These are phyloP conservation scores for Margarornis squamiger DNA, from an alignment of 2,797 vertebrate species.

Conservation along the genomic window DNA sequence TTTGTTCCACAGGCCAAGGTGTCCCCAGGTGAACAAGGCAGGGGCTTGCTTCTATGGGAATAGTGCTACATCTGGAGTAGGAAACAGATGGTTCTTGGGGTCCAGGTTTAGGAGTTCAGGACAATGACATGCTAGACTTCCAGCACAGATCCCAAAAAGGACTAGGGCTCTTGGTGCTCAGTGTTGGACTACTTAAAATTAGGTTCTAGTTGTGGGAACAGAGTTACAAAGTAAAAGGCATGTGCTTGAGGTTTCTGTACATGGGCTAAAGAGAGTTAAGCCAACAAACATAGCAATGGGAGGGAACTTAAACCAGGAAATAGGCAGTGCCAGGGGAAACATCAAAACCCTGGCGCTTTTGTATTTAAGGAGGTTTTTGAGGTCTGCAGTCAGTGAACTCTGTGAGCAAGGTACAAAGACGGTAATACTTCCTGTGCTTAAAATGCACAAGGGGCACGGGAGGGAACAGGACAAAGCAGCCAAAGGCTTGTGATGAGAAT, in stretches of 20 bases:
- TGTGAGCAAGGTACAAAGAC: background rate
- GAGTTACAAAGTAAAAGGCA: background rate
- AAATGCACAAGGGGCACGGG: background rate
- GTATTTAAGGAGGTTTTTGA: conserved; percentile 14
- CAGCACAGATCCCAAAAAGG: background rate
- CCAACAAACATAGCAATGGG: background rate
- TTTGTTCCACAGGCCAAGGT: background rate
- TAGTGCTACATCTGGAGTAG: background rate
- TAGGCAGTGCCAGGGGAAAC: background rate
- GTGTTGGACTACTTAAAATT: background rate
- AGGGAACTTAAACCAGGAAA: background rate
- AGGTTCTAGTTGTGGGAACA: background rate
- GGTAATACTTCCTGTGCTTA: background rate
- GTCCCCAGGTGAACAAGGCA: background rate
- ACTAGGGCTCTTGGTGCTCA: background rate
- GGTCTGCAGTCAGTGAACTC: conserved; percentile 5
- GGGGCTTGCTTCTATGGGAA: background rate
- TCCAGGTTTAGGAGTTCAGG: background rate
- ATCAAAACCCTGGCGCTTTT: background rate
- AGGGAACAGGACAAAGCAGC: conserved; percentile 15
- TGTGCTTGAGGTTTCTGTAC: background rate
- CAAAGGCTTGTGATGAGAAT: conserved; percentile 25
- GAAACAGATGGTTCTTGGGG: background rate
- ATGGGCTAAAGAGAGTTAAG: background rate
- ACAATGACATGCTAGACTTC: background rate